Conservation (phyloP, 2,888 invertebrate genomes). For the Clepsis dumicolana region DNA sequence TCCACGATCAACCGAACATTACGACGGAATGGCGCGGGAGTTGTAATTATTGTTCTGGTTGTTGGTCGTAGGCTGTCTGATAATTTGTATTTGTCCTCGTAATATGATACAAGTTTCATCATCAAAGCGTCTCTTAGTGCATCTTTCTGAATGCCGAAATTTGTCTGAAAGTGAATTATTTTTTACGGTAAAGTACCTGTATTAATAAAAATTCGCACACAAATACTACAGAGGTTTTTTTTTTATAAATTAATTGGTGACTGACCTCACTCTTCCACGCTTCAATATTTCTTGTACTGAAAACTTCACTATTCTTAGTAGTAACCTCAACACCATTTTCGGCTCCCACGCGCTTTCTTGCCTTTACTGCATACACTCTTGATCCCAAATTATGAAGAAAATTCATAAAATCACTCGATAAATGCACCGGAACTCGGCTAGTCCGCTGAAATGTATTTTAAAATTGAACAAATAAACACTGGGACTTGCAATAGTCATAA, state of each 20-base stretch:
- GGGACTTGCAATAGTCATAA: constrained; percentile 16
- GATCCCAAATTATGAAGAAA: constrained; percentile 60
- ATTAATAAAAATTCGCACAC: not conserved
- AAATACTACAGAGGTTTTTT: too few species aligned
- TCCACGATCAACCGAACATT: not conserved
- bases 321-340: not conserved
- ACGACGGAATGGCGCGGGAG: constrained; percentile 33
- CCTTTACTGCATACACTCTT: constrained; percentile 54
- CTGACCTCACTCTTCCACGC: constrained; percentile 8
- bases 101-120: constrained; percentile 74
- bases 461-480: constrained; percentile 17
- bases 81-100: constrained; percentile 70
- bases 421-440: constrained; percentile 37
- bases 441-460: constrained; percentile 21
- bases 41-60: constrained; percentile 40
- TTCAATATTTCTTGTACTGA: not conserved
- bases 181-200: not conserved
- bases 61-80: constrained; percentile 45
- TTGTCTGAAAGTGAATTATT: constrained; percentile 49
- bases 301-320: not conserved
- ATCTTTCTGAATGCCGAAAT: constrained; percentile 51
- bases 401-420: constrained; percentile 57
- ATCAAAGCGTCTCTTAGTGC: constrained; percentile 62
- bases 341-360: not conserved
- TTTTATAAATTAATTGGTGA: not conserved